A percentile compares a stretch with the other conserved stretches of the same genome.
Conservation (phyloP, 2,888 invertebrate genomes). For the Allygus modestus region DNA sequence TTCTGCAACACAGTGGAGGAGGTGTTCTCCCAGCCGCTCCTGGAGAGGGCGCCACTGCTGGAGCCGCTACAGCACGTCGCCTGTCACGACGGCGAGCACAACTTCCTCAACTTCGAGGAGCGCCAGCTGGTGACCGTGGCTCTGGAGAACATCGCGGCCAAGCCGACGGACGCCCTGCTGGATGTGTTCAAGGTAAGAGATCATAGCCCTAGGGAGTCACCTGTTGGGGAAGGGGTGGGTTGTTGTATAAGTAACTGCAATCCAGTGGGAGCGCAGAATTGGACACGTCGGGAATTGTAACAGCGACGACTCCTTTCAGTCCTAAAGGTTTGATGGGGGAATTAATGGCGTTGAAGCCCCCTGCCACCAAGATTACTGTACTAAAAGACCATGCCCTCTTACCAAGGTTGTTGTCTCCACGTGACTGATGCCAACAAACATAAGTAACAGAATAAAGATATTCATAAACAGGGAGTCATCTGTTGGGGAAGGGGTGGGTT, state of each 20-base stretch:
- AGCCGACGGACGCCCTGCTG: conserved; percentile 83
- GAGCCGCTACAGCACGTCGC: conserved; percentile 85
- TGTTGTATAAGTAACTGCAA: not conserved
- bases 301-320: not conserved
- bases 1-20: conserved; percentile 84
- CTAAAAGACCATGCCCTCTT: too few species aligned
- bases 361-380: too few species aligned
- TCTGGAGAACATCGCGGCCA: conserved; percentile 82
- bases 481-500: too few species aligned
- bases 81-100: conserved; percentile 76
- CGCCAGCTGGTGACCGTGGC: conserved; percentile 81
- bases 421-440: too few species aligned
- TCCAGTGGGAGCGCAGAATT: not conserved
- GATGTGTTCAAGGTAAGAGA: conserved; percentile 81
- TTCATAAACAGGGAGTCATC: too few species aligned
- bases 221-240: not conserved
- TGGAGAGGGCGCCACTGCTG: conserved; percentile 83
- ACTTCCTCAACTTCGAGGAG: conserved; percentile 87
- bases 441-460: too few species aligned
- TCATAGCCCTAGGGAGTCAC: too few species aligned
- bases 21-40: conserved; percentile 81
- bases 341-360: too few species aligned
- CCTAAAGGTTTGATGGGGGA: too few species aligned
- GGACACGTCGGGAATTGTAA: not conserved
- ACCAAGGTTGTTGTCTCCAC: too few species aligned